These are phyloP conservation scores for Oreochromis spilurus DNA, from an alignment of 2,113 vertebrate species.

Conservation along the genomic window DNA sequence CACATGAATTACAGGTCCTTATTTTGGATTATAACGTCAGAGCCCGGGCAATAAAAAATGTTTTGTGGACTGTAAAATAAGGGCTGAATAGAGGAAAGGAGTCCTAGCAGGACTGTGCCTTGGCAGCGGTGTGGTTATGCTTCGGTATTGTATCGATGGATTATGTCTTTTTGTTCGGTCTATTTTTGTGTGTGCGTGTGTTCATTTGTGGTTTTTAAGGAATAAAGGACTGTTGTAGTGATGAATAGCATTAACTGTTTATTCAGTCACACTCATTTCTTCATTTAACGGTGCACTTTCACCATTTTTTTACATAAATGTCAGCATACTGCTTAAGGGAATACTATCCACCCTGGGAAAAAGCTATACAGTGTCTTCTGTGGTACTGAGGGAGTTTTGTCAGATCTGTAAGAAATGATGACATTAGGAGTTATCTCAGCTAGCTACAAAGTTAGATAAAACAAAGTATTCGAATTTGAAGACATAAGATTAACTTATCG, in stretches of 20 bases:
- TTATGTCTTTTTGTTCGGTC: not conserved
- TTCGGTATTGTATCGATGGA: not conserved
- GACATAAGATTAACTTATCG: not conserved
- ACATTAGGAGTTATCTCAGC: not conserved
- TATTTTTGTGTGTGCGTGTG: not conserved
- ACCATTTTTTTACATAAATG: not conserved
- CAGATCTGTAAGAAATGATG: not conserved
- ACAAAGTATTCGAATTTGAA: not conserved
- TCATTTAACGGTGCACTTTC: not conserved
- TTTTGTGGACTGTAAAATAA: constrained; percentile 9
- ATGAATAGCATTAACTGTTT: not conserved
- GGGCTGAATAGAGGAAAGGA: not conserved
- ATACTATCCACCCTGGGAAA: not conserved
- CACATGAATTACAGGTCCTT: constrained; percentile 24
- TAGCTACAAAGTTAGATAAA: not conserved
- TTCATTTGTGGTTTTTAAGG: not conserved
- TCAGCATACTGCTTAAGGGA: not conserved
- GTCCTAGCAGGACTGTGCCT: not conserved
- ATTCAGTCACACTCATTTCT: not conserved
- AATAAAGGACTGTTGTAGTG: not conserved
- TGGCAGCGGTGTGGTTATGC: not conserved
- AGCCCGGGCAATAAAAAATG: not conserved
- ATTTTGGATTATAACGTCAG: constrained; percentile 32
- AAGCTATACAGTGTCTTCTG: not conserved
- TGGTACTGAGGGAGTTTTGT: not conserved